phyloP scores from a whole-genome alignment of 2,797 vertebrate genomes.

The Sebastolobus altivelis region DNA sequence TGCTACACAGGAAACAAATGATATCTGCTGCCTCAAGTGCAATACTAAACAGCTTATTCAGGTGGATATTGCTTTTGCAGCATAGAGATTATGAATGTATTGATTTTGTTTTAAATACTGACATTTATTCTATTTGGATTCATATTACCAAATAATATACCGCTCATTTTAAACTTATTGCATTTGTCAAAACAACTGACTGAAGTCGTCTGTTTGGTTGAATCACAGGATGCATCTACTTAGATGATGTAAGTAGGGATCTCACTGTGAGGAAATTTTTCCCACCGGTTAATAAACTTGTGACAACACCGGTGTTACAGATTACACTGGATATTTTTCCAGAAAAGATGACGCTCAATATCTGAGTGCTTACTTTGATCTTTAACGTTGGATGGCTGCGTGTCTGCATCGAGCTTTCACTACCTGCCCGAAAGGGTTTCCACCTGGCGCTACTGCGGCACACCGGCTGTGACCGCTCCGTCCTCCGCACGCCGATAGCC shows the following conservation, averaged over 20 bases:
- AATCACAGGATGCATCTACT: not conserved
- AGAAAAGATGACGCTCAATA: too few relatives aligned
- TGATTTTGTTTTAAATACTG: not conserved
- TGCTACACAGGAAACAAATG: not conserved
- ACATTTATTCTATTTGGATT: slow-evolving; percentile 2
- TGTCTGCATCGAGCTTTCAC: too few relatives aligned
- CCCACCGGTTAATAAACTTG: too few relatives aligned
- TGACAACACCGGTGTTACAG: too few relatives aligned
- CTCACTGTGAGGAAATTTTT: too few relatives aligned
- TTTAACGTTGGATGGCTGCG: too few relatives aligned
- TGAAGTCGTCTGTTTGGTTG: not conserved
- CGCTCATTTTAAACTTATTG: not conserved
- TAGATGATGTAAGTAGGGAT: not conserved
- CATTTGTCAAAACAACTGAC: not conserved
- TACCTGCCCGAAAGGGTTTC: too few relatives aligned
- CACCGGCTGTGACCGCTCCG: too few relatives aligned
- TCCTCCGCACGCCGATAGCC: too few relatives aligned
- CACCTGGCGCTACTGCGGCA: too few relatives aligned
- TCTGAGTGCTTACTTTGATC: too few relatives aligned
- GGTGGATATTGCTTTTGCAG: not conserved
- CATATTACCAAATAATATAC: not conserved
- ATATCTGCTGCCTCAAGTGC: not conserved
- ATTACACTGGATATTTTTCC: too few relatives aligned
- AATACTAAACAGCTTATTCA: not conserved
- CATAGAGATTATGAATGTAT: not conserved